These are phyloP conservation scores for Acropora yongei DNA, from an alignment of 64 coral and sea anemone species.

Conservation along the genomic window DNA sequence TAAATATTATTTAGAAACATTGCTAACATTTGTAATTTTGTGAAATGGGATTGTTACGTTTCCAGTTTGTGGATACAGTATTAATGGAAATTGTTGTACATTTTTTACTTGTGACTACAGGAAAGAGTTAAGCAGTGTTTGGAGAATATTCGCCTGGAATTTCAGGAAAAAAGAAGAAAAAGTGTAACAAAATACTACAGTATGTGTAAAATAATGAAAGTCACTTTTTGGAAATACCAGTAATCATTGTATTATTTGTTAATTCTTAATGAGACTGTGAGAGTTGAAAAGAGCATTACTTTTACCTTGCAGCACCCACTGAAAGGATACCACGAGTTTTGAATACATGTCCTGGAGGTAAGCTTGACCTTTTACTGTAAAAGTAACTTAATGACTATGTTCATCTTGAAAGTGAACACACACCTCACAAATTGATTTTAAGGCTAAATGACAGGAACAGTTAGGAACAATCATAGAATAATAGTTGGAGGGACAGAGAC, in stretches of 20 bases:
- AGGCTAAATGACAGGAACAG: no score
- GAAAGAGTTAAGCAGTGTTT: conserved; percentile 62
- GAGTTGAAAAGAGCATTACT: no score
- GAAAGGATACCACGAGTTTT: conserved; percentile 82
- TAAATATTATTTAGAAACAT: no score
- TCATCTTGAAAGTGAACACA: no score
- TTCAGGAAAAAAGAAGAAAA: conserved; percentile 37
- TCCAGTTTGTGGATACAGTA: background rate
- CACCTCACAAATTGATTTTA: no score
- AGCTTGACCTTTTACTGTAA: background rate
- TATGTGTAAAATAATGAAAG: background rate
- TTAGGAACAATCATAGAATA: no score
- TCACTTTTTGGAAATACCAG: no score
- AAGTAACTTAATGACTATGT: background rate
- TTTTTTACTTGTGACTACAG: background rate
- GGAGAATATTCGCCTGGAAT: background rate
- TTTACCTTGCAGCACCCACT: conserved; percentile 57
- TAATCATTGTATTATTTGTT: no score
- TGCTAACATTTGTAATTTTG: no score
- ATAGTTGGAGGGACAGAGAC: no score
- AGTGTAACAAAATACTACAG: conserved; percentile 37
- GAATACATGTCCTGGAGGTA: conserved; percentile 83
- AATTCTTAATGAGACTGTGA: no score
- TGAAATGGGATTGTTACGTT: no score
- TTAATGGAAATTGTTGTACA: background rate